Conservation (phyloP, 2,113 vertebrate genomes). For the Chlamydotis undulata region DNA sequence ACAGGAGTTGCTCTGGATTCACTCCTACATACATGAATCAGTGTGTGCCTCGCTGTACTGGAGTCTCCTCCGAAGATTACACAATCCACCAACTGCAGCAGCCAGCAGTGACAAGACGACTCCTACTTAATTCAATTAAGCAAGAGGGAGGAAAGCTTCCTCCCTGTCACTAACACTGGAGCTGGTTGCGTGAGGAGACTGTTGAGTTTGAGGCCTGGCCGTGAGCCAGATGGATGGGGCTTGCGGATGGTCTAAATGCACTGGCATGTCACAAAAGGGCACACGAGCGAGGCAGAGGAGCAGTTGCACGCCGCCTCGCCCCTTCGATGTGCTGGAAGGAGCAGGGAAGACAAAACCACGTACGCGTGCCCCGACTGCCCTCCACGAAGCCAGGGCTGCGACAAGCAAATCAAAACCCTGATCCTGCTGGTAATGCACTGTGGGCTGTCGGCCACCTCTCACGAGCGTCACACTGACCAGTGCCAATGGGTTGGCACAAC, state of each 20-base stretch:
- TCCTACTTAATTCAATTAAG: neutral
- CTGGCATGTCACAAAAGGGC: neutral
- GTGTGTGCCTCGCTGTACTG: neutral
- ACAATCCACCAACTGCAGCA: neutral
- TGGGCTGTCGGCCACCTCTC: neutral
- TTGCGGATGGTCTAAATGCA: neutral
- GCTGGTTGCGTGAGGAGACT: neutral
- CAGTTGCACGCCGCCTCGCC: neutral
- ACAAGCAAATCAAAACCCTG: neutral
- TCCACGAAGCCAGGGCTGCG: neutral
- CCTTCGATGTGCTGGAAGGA: neutral
- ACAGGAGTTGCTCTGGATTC: neutral
- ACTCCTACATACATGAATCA: neutral
- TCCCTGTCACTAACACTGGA: neutral
- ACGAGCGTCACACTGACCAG: accelerated
- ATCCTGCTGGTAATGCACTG: accelerated
- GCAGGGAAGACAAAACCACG: neutral
- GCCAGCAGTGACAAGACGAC: neutral
- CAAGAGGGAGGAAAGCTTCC: neutral
- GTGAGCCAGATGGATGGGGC: neutral
- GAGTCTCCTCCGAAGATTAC: neutral
- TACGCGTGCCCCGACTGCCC: accelerated
- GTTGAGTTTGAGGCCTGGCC: neutral
- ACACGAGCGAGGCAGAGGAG: accelerated
- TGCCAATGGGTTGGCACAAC: neutral